Percentiles rank a stretch among this genome's conserved stretches.
Conservation (phyloP, 2,797 vertebrate genomes). For the Gymnothorax reevesii region DNA sequence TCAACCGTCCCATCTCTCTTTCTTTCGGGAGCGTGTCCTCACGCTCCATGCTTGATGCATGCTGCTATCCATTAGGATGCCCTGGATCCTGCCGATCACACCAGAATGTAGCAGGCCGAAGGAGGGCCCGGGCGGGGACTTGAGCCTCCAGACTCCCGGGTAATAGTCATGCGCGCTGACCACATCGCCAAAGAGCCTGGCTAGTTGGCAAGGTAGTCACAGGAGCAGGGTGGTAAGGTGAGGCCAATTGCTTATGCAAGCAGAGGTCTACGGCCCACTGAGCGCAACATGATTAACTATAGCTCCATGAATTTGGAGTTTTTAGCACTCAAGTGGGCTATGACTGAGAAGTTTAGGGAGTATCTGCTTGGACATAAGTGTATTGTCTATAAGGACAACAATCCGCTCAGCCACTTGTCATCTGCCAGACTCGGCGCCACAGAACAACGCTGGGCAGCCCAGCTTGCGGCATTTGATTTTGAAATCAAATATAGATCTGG, state of each 20-base stretch:
- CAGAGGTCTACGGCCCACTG: background rate
- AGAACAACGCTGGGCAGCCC: background rate
- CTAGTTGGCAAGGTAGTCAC: too few species aligned
- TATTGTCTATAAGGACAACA: background rate
- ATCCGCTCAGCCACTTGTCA: background rate
- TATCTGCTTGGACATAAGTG: background rate
- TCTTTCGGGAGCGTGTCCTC: too few species aligned
- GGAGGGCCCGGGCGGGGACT: too few species aligned
- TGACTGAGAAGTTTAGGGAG: background rate
- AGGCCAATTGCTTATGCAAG: background rate
- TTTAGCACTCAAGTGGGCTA: background rate
- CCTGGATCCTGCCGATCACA: too few species aligned
- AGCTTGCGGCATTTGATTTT: background rate
- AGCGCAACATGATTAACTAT: conserved; percentile 8
- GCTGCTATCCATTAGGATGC: too few species aligned
- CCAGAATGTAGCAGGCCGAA: too few species aligned
- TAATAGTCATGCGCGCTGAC: too few species aligned
- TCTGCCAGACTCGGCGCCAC: background rate
- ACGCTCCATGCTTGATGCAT: too few species aligned
- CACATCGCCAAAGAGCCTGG: too few species aligned
- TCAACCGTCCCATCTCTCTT: too few species aligned
- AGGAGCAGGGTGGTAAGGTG: background rate
- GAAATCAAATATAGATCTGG: background rate
- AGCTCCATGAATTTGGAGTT: conserved; percentile 22
- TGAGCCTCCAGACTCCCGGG: too few species aligned